Conservation (phyloP, 2,888 invertebrate genomes). For the Nezara viridula region DNA sequence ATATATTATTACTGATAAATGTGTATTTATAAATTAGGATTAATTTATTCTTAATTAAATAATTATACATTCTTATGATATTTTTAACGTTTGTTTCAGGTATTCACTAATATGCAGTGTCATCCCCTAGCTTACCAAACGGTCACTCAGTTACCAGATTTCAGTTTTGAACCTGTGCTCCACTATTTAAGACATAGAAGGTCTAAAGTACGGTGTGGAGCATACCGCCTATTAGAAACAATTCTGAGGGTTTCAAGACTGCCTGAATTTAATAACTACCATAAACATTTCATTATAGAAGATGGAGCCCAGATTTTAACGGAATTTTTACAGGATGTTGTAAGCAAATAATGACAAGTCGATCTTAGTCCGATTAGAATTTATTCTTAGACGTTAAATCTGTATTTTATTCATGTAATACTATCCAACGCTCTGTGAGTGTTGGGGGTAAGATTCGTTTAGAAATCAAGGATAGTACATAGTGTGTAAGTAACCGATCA, state of each 20-base stretch:
- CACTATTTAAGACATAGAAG: not conserved
- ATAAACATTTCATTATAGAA: not conserved
- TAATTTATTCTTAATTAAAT: not conserved
- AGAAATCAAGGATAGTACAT: no score
- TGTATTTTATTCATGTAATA: not conserved
- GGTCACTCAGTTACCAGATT: not conserved
- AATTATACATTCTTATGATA: no score
- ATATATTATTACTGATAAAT: no score
- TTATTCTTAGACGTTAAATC: not conserved
- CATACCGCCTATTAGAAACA: not conserved
- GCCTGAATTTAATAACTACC: not conserved
- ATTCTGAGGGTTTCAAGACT: not conserved
- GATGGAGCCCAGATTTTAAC: not conserved
- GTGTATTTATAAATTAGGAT: no score
- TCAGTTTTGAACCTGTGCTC: not conserved
- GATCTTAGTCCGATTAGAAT: not conserved
- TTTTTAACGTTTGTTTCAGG: not conserved
- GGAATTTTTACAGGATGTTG: not conserved
- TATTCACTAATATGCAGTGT: not conserved
- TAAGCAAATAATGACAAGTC: not conserved
- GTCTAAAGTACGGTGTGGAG: not conserved
- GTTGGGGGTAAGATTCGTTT: no score
- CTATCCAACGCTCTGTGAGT: no score
- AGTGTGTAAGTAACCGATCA: no score
- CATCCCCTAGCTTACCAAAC: not conserved